Percentiles rank a stretch among this genome's conserved stretches.
phyloP scores from a whole-genome alignment of 2,113 vertebrate genomes.

The Gallinago paraguaiae region DNA sequence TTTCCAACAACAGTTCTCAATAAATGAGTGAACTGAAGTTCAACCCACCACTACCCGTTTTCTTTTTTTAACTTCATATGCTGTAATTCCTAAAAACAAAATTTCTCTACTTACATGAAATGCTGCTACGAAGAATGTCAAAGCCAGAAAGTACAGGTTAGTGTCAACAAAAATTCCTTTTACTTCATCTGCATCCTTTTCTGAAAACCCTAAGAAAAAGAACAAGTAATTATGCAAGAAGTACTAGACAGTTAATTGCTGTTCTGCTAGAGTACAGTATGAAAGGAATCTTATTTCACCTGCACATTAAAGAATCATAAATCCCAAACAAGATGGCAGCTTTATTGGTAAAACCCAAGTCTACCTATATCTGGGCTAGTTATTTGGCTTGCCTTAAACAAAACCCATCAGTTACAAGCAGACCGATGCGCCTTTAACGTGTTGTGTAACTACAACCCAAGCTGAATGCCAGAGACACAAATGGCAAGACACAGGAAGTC shows the following conservation, averaged over 20 bases:
- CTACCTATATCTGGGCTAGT: background rate
- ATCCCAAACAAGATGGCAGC: background rate
- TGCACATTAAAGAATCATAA: background rate
- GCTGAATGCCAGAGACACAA: background rate
- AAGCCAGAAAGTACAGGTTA: slow-evolving; percentile 93
- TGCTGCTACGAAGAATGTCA: slow-evolving; percentile 96
- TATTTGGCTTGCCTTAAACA: background rate
- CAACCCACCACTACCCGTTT: background rate
- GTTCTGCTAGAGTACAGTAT: background rate
- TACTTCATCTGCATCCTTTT: slow-evolving; percentile 97
- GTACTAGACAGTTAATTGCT: background rate
- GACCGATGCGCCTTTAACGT: background rate
- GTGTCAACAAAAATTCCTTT: slow-evolving; percentile 99
- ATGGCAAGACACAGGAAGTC: background rate
- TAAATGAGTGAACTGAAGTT: background rate
- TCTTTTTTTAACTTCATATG: background rate
- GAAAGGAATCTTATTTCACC: background rate
- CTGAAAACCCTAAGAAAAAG: slow-evolving; percentile 87
- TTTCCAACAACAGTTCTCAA: background rate
- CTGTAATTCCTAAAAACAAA: background rate
- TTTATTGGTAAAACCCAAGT: background rate
- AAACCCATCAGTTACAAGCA: background rate
- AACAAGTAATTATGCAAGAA: background rate
- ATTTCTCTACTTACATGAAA: slow-evolving; percentile 86
- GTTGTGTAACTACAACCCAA: background rate